phyloP scores from a whole-genome alignment of 2,797 vertebrate genomes.

The Chelidonichthys spinosus region DNA sequence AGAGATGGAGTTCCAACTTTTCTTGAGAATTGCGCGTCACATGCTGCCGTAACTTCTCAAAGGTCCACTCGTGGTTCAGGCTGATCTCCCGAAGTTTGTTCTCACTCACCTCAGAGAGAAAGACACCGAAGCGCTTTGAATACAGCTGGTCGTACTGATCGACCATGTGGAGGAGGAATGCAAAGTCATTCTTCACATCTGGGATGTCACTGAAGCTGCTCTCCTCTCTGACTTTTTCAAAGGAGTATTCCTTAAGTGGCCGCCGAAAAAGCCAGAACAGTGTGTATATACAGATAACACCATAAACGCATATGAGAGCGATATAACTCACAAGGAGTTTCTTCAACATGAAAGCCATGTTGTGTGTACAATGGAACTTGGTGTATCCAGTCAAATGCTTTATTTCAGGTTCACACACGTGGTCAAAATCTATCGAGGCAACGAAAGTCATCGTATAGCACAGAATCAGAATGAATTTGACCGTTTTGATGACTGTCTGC shows the following conservation, averaged over 20 bases:
- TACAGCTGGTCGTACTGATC: conserved; percentile 98
- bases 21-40: conserved; percentile 94
- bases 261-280: conserved; percentile 98
- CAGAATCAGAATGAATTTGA: conserved; percentile 97
- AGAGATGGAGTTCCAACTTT: conserved; percentile 95
- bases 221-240: conserved; percentile 98
- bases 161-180: conserved; percentile 98
- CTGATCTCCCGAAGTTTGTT: conserved; percentile 98
- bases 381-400: conserved; percentile 96
- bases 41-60: conserved; percentile 95
- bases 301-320: conserved; percentile 94
- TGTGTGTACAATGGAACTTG: conserved; percentile 95
- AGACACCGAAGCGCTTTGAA: conserved; percentile 97
- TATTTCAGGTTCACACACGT: conserved; percentile 91
- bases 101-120: conserved; percentile 97
- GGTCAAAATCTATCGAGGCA: conserved; percentile 94
- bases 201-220: conserved; percentile 99
- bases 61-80: conserved; percentile 98
- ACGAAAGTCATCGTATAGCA: conserved; percentile 98
- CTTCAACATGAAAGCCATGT: conserved; percentile 98
- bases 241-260: conserved; percentile 97
- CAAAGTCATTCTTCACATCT: conserved; percentile 99
- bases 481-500: conserved; percentile 96
- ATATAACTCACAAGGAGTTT: conserved; percentile 98
- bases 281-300: conserved; percentile 95